These are phyloP conservation scores for Bryconaethiops microstoma DNA, from an alignment of 2,797 vertebrate genomes.

Conservation along the genomic window DNA sequence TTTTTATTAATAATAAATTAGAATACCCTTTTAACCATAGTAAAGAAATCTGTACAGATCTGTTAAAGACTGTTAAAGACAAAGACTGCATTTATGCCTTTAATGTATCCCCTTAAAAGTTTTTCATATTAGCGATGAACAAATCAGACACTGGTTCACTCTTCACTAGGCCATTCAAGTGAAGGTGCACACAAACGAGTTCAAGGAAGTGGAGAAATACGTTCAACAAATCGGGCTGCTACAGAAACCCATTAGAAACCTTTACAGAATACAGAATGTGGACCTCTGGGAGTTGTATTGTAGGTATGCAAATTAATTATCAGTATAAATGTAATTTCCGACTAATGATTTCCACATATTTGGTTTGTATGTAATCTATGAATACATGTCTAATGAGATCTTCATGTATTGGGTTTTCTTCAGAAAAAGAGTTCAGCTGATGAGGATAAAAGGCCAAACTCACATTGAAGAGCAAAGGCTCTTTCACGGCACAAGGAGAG, in stretches of 20 bases:
- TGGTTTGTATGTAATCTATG: background rate
- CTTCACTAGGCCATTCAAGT: constrained; percentile 79
- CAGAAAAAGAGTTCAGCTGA: constrained; percentile 87
- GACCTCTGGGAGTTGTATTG: constrained; percentile 89
- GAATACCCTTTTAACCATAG: too few relatives aligned
- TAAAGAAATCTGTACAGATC: too few relatives aligned
- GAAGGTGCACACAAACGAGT: constrained; percentile 77
- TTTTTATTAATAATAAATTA: too few relatives aligned
- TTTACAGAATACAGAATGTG: constrained; percentile 87
- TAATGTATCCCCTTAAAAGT: background rate
- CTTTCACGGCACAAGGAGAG: constrained; percentile 84
- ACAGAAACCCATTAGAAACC: constrained; percentile 69
- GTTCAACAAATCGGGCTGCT: constrained; percentile 77
- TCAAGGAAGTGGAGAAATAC: constrained; percentile 74
- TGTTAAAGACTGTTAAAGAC: too few relatives aligned
- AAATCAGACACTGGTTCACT: background rate
- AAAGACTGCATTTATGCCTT: background rate
- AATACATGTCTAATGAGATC: background rate
- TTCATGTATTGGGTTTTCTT: constrained; percentile 19
- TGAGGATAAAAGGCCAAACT: constrained; percentile 76
- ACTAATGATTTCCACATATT: background rate
- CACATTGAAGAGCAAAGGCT: constrained; percentile 81
- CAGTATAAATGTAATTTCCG: background rate
- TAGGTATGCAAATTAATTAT: constrained; percentile 70
- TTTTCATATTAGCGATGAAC: background rate